Evolutionary conservation across 2,797 vertebrate species (phyloP), one percentile per base, ranked within the genome.

Genomic region (Chrysocyon brachyurus): DNA sequence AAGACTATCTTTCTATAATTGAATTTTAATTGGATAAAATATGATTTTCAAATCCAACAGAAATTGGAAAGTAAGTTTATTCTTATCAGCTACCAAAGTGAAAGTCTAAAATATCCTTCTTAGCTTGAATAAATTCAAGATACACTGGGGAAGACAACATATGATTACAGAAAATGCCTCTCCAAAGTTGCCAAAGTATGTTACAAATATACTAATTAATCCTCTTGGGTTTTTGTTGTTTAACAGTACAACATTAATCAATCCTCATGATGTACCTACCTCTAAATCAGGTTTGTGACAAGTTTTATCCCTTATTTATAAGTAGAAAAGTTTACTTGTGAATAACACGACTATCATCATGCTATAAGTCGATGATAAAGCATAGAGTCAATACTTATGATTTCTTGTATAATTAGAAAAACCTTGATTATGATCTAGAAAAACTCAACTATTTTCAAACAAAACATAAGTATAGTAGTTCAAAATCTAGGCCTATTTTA

Each of bases 201-300:
- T 81, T 92, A 91, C 26, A 96, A 95, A 93, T 70, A 95, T 33
- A 85, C 40, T 97, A 98, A 98, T 97, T 98, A 96, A 96, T 66
- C 63, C 95, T 89, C 94, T 3, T 81, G 93, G 79, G 91, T 5
- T 89, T 89, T 87, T 68, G 6, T 84, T 64, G n/a, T n/a, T 79
- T 70, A 91, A 84, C 19, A 75, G 7, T 49, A 49, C 14, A 94
- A 84, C 77, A 86, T 83, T 96, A 98, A 95, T 91, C 95, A 97
- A 96, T 86, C 36, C 52, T 93, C 72, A 66, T 22, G n/a, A 87
- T 56, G 2, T 87, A 88, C 52, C 11, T 49, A 86, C 46, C 15
- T 54, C 59, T 73, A 83, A 87, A 79, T 68, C 81, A 75, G 36
- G 52, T 64, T 72, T 85, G 75, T 63, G 33, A 11, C 49, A 84